Conservation (phyloP, 2,888 invertebrate genomes). For the Charanyca ferruginea region DNA sequence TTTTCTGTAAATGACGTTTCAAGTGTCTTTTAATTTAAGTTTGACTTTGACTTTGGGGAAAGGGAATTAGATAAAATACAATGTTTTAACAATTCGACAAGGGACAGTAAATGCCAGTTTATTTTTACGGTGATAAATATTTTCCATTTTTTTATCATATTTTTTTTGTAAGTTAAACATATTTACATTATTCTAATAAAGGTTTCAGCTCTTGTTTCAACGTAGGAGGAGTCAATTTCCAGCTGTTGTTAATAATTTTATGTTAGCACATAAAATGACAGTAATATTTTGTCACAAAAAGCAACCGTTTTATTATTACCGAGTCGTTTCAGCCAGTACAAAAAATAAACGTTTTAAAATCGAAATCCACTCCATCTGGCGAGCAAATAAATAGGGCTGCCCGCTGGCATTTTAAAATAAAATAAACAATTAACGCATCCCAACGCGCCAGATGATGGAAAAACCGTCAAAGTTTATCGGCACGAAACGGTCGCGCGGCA, state of each 20-base stretch:
- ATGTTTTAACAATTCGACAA: too few species aligned
- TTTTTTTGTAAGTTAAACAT: background rate
- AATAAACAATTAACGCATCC: constrained; percentile 67
- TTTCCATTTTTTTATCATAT: too few species aligned
- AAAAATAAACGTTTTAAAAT: constrained; percentile 37
- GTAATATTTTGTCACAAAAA: background rate
- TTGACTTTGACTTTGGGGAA: too few species aligned
- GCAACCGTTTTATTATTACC: constrained; percentile 2
- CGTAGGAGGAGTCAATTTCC: background rate
- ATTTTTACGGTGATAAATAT: too few species aligned
- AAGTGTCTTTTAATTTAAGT: too few species aligned
- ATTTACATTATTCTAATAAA: too few species aligned
- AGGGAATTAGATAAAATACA: too few species aligned
- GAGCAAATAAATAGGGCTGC: constrained; percentile 37
- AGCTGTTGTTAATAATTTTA: background rate
- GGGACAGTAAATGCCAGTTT: too few species aligned
- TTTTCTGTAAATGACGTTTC: too few species aligned
- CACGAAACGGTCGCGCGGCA: constrained; percentile 66
- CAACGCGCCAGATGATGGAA: constrained; percentile 58
- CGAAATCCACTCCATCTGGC: constrained; percentile 12
- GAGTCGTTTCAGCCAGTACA: constrained; percentile 10
- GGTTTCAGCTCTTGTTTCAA: background rate
- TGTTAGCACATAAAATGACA: background rate
- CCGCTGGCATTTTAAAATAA: constrained; percentile 57
- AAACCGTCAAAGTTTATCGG: constrained; percentile 76